Percentiles rank a stretch among this genome's conserved stretches.
phyloP scores from a whole-genome alignment of 1,140 invertebrate species.

The Portunus trituberculatus region DNA sequence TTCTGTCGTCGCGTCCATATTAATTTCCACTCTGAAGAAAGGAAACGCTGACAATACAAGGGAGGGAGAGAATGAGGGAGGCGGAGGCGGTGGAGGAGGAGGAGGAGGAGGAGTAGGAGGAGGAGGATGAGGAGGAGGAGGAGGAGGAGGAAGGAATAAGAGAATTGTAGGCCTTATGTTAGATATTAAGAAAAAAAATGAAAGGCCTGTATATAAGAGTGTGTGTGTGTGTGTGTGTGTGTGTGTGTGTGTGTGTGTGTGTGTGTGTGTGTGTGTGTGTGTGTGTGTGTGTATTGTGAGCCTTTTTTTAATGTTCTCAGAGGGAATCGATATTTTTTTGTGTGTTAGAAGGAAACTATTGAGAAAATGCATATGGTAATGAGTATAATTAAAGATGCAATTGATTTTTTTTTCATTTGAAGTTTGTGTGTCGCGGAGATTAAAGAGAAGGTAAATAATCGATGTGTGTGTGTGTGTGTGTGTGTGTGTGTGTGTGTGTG shows the following conservation, averaged over 20 bases:
- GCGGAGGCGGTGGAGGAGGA: not conserved
- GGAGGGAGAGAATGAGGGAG: conserved; percentile 8
- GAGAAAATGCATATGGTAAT: not conserved
- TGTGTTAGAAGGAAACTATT: not conserved
- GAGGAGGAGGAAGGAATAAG: not conserved
- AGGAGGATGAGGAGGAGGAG: not conserved
- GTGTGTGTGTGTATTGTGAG: not conserved
- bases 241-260: not conserved
- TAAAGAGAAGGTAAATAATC: not conserved
- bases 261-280: conserved; percentile 13
- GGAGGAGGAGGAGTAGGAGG: not conserved
- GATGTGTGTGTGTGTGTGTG: not conserved
- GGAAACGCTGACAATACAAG: conserved; percentile 11
- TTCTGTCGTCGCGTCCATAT: not conserved
- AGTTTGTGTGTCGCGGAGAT: not conserved
- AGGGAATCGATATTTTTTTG: not conserved
- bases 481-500: not conserved
- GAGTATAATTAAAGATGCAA: not conserved
- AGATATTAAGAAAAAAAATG: too few species aligned
- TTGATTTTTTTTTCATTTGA: too few species aligned
- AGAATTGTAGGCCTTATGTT: not conserved
- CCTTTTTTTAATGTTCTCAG: not conserved
- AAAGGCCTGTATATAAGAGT: not conserved
- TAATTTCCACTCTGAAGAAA: conserved; percentile 23
- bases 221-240: not conserved